Conservation (phyloP, 2,797 vertebrate species). For the Sciaenops ocellatus region DNA sequence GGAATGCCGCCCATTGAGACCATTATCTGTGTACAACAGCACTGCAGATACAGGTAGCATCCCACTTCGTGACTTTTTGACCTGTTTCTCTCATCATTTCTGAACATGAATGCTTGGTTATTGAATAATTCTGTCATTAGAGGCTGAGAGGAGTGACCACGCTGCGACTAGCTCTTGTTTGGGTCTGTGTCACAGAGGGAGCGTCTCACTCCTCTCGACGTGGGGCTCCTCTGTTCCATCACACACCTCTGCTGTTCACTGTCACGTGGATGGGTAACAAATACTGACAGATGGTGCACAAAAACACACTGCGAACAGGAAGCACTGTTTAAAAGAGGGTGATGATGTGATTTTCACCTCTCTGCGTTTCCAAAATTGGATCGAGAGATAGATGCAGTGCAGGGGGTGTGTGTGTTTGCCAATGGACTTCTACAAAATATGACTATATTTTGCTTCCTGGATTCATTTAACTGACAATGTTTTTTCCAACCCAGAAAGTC, state of each 20-base stretch:
- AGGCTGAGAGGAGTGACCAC: slow-evolving; percentile 34
- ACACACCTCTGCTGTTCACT: slow-evolving; percentile 36
- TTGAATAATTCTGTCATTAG: slow-evolving; percentile 15
- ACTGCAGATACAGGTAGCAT: background rate
- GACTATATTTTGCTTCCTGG: background rate
- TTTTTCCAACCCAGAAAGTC: background rate
- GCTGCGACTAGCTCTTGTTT: slow-evolving; percentile 57
- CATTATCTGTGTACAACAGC: background rate
- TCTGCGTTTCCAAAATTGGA: background rate
- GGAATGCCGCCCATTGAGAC: background rate
- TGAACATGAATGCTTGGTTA: background rate
- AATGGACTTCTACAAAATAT: background rate
- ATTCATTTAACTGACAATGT: background rate
- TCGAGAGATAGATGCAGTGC: background rate
- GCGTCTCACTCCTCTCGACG: slow-evolving; percentile 54
- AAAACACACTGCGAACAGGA: slow-evolving; percentile 38
- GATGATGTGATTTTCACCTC: slow-evolving; percentile 25
- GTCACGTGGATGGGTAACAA: slow-evolving; percentile 42
- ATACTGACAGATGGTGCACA: slow-evolving; percentile 60
- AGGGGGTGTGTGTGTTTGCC: background rate
- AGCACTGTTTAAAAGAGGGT: background rate
- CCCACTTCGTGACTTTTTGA: slow-evolving; percentile 35
- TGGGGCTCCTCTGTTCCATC: slow-evolving; percentile 39
- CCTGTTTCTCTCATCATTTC: slow-evolving; percentile 24
- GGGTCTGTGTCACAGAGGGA: slow-evolving; percentile 51